Evolutionary conservation across 2,888 invertebrate genomes (phyloP).

Genomic region (Ophraella communa): DNA sequence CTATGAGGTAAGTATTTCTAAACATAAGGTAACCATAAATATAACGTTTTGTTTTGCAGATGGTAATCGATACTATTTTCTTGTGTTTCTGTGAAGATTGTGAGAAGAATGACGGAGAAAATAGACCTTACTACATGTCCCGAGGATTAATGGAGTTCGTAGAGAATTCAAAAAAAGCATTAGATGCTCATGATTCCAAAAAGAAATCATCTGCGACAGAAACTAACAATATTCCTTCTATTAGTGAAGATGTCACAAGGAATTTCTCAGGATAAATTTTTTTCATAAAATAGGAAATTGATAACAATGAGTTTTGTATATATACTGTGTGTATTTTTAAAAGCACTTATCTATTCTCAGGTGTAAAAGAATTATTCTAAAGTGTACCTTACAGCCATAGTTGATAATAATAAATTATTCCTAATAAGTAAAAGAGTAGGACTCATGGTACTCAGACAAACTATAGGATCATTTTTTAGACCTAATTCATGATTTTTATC

Average conservation of each 20-base stretch:
- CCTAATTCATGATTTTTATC: no score
- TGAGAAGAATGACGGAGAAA: slow-evolving; percentile 68
- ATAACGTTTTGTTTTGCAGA: slow-evolving; percentile 56
- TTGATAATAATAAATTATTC: no score
- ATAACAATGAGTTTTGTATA: no score
- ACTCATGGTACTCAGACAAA: no score
- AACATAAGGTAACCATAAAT: background rate
- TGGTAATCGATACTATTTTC: slow-evolving; percentile 74
- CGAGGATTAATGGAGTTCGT: slow-evolving; percentile 71
- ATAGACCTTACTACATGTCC: slow-evolving; percentile 70
- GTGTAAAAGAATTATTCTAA: no score
- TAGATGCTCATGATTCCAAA: slow-evolving; percentile 47
- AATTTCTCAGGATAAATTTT: slow-evolving; percentile 8
- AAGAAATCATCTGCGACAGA: slow-evolving; percentile 16
- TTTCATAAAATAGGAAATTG: no score
- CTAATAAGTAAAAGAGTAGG: no score
- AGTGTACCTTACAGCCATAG: no score
- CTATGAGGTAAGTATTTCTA: slow-evolving; percentile 67
- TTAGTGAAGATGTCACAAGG: slow-evolving; percentile 25
- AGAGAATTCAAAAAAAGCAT: slow-evolving; percentile 65
- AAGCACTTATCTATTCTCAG: no score
- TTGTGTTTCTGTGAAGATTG: slow-evolving; percentile 75
- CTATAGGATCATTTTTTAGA: no score
- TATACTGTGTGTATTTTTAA: no score
- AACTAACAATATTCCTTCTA: slow-evolving; percentile 25